Base-by-base conservation (phyloP, 2,888 invertebrate species). In the Ommatoiulus sabulosus region DNA sequence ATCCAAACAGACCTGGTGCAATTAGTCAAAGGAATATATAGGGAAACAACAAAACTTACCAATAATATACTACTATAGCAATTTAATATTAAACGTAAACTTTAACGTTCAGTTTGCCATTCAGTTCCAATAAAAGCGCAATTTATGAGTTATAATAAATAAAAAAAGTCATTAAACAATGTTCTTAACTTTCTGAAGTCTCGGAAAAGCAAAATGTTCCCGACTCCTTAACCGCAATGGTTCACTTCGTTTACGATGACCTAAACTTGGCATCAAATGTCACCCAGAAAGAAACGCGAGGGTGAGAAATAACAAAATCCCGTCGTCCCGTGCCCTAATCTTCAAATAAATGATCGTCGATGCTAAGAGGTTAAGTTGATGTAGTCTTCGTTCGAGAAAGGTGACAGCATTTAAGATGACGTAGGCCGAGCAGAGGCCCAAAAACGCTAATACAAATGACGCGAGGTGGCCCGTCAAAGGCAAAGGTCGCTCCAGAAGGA, bases 321-420 rank as follows among this genome's bases (percentile, higher is more conserved):
- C n/a, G 63, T 63, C 63, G 3, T 63, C n/a, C 63, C n/a, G 3
- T n/a, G 63, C 63, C 63, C n/a, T 63, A 63, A 63, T 63, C 63
- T 63, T 63, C n/a, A 63, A 63, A 63, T 63, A 12, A 63, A 63
- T 63, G 63, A 63, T 63, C n/a, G 63, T 63, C n/a, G 63, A 63
- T n/a, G 6, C 63, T n/a, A 63, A 3, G n/a, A 63, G 63, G 63
- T 63, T 63, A 63, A 63, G 63, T 63, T n/a, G 63, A 63, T n/a
- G 63, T 63, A n/a, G 63, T 63, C 63, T 63, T 63, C 63, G n/a
- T n/a, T n/a, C 63, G n/a, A 63, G 63, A 63, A 63, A 63, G 63
- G 63, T 63, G 63, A 63, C n/a, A n/a, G 63, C 3, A n/a, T 63
- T 63, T 63, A 63, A 63, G 63, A 12, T 63, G 63, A n/a, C n/a